Conservation (phyloP, 2,888 invertebrate genomes). For the Acheta domesticus region DNA sequence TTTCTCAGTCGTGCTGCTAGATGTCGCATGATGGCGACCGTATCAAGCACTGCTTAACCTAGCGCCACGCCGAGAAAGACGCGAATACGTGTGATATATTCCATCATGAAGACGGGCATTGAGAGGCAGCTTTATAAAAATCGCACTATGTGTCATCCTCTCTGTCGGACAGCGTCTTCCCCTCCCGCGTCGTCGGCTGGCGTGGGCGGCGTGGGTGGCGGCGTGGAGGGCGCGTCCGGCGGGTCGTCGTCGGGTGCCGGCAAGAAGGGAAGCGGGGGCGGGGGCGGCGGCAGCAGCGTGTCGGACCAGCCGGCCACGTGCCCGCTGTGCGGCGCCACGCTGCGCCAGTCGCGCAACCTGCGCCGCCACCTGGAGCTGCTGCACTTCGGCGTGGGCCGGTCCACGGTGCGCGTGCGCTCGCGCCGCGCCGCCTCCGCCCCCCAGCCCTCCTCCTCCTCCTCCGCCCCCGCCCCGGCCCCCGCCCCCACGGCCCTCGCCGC, state of each 20-base stretch:
- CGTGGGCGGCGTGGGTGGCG: not conserved
- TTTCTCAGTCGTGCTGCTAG: too few relatives aligned
- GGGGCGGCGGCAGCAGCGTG: constrained; percentile 32
- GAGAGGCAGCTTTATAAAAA: too few relatives aligned
- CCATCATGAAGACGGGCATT: too few relatives aligned
- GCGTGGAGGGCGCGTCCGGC: not conserved
- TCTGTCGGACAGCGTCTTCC: too few relatives aligned
- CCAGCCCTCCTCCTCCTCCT: not conserved
- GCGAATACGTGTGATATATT: too few relatives aligned
- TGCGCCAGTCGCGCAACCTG: constrained; percentile 41
- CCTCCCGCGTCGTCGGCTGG: too few relatives aligned
- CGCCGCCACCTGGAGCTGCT: constrained; percentile 41
- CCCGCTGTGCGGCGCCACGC: constrained; percentile 39
- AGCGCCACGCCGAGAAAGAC: too few relatives aligned
- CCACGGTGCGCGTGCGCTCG: constrained; percentile 31
- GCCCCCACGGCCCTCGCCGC: too few relatives aligned
- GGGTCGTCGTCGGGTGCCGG: not conserved
- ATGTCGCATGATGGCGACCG: too few relatives aligned
- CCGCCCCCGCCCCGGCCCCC: too few relatives aligned
- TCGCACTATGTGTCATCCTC: too few relatives aligned
- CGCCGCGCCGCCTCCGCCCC: constrained; percentile 22
- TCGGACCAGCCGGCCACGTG: constrained; percentile 41
- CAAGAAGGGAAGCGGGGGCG: not conserved
- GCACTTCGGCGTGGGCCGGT: constrained; percentile 37
- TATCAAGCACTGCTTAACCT: too few relatives aligned